phyloP scores from a whole-genome alignment of 1,140 invertebrate genomes.

The Caerostris darwini region DNA sequence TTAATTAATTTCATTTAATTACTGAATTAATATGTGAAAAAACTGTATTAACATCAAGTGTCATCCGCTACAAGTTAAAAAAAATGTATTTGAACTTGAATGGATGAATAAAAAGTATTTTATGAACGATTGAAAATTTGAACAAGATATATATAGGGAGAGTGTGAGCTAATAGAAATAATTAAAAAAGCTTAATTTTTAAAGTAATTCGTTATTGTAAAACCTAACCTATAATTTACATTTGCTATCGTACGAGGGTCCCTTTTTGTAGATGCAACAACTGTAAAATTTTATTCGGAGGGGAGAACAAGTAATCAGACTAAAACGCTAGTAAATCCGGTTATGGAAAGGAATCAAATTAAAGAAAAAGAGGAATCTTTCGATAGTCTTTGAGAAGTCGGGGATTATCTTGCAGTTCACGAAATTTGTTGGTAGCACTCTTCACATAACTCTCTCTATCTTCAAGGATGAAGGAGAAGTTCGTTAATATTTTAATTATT shows the following conservation, averaged over 20 bases:
- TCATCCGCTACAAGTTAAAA: too few species aligned
- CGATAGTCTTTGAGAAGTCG: background rate
- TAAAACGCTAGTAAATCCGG: constrained; percentile 57
- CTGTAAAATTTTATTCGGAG: constrained; percentile 43
- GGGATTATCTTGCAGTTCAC: constrained; percentile 30
- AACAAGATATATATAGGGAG: too few species aligned
- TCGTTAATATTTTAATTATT: constrained; percentile 58
- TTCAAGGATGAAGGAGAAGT: background rate
- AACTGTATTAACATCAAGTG: too few species aligned
- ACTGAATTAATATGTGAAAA: too few species aligned
- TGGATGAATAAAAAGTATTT: too few species aligned
- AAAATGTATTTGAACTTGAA: too few species aligned
- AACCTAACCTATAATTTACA: background rate
- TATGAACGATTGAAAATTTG: too few species aligned
- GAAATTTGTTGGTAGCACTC: background rate
- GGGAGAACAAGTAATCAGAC: constrained; percentile 50
- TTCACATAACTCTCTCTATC: background rate
- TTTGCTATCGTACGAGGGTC: background rate
- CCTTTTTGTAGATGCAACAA: background rate
- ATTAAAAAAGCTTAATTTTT: too few species aligned
- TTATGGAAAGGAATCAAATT: constrained; percentile 54
- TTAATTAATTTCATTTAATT: too few species aligned
- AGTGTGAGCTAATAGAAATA: too few species aligned
- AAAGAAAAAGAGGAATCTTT: constrained; percentile 41
- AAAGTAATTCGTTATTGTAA: too few species aligned